A percentile compares a stretch with the other conserved stretches of the same genome.
Conservation (phyloP, 2,113 vertebrate genomes). For the Ivindomyrus marchei region DNA sequence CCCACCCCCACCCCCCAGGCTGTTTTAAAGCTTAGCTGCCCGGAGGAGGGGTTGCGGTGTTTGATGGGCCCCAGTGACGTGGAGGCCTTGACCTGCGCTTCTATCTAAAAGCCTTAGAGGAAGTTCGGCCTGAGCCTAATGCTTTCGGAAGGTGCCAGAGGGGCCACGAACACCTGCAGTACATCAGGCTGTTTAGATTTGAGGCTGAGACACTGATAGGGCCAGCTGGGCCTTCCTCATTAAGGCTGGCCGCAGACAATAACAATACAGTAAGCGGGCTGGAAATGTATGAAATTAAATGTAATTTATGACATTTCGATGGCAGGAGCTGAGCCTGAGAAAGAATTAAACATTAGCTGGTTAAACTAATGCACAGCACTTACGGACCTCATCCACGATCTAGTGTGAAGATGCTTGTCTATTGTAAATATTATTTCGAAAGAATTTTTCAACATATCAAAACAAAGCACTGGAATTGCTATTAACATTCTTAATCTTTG, state of each 20-base stretch:
- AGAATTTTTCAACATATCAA: conserved; percentile 65
- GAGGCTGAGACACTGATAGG: conserved; percentile 50
- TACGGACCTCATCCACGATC: conserved; percentile 53
- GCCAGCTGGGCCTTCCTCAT: conserved; percentile 59
- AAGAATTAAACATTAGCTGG: conserved; percentile 54
- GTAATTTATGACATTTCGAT: conserved; percentile 56
- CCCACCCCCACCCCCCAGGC: background rate
- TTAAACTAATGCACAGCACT: conserved; percentile 59
- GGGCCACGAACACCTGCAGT: conserved; percentile 72
- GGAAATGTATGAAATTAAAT: conserved; percentile 54
- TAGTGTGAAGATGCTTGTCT: conserved; percentile 59
- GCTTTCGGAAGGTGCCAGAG: conserved; percentile 68
- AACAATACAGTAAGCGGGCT: conserved; percentile 53
- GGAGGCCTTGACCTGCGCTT: conserved; percentile 65
- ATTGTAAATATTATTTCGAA: conserved; percentile 61
- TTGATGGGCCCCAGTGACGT: conserved; percentile 60
- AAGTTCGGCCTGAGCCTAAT: conserved; percentile 69
- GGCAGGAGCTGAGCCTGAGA: conserved; percentile 43
- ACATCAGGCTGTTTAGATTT: conserved; percentile 73
- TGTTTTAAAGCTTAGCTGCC: conserved; percentile 22
- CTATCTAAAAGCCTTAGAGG: conserved; percentile 67
- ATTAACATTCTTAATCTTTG: conserved; percentile 61
- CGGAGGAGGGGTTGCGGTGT: conserved; percentile 53
- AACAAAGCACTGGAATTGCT: conserved; percentile 58
- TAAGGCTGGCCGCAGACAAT: conserved; percentile 56